These are phyloP conservation scores for Lepidocyrtoides sp. DNA, from an alignment of 2,888 invertebrate genomes.

Conservation along the genomic window DNA sequence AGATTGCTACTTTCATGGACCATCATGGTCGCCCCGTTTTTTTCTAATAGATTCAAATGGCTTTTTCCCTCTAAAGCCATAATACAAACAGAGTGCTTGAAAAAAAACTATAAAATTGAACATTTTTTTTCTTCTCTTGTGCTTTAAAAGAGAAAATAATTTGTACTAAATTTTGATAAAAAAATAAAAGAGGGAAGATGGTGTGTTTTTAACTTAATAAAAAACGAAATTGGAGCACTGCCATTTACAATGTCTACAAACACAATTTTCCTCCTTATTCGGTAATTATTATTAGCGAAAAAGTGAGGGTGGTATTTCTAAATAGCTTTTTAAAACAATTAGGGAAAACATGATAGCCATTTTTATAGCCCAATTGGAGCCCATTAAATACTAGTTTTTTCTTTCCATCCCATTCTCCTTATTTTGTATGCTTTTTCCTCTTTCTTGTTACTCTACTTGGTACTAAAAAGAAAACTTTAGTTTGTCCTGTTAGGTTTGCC, in stretches of 20 bases:
- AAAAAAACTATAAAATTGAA: background rate
- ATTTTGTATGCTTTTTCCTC: background rate
- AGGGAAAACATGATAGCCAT: slow-evolving; percentile 80
- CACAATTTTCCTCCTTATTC: background rate
- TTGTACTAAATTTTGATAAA: background rate
- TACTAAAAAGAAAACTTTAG: too few species aligned
- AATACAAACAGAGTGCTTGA: background rate
- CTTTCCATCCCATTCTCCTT: slow-evolving; percentile 9
- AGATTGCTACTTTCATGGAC: slow-evolving; percentile 70
- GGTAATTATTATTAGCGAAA: slow-evolving; percentile 33
- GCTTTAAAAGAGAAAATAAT: slow-evolving; percentile 18
- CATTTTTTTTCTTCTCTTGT: background rate
- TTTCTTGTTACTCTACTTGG: background rate
- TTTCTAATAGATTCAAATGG: slow-evolving; percentile 68
- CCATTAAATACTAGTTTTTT: slow-evolving; percentile 64
- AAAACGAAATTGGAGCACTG: slow-evolving; percentile 65
- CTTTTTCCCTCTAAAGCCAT: background rate
- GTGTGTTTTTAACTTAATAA: background rate
- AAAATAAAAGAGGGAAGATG: background rate
- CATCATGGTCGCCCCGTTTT: slow-evolving; percentile 11
- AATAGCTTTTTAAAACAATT: slow-evolving; percentile 85
- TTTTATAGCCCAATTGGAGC: slow-evolving; percentile 82
- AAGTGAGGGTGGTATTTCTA: slow-evolving; percentile 52
- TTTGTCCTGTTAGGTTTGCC: too few species aligned
- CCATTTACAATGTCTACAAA: slow-evolving; percentile 49